phyloP scores from a whole-genome alignment of 2,113 vertebrate genomes.

The Cyprinodon tularosa region DNA sequence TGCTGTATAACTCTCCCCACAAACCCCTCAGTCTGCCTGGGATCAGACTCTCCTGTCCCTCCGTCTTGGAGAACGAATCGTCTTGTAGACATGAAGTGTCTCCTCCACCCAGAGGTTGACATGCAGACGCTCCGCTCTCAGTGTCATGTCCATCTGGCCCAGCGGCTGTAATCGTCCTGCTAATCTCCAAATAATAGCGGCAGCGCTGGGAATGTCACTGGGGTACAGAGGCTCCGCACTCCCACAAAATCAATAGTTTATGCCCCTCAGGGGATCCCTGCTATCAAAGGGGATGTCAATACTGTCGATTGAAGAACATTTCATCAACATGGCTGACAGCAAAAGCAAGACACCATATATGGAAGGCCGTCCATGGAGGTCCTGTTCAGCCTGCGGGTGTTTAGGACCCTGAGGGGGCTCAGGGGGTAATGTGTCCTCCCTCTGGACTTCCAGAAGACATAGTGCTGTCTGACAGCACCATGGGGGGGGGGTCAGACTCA shows the following conservation, averaged over 20 bases:
- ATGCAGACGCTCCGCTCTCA: slow-evolving; percentile 26
- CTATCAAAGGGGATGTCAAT: slow-evolving; percentile 77
- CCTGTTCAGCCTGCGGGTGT: slow-evolving; percentile 65
- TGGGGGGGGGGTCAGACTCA: too few species aligned
- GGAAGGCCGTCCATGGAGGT: slow-evolving; percentile 36
- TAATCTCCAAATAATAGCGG: slow-evolving; percentile 81
- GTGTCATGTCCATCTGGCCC: slow-evolving; percentile 67
- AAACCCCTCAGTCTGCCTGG: background rate
- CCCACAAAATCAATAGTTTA: slow-evolving; percentile 74
- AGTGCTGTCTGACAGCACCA: slow-evolving; percentile 35
- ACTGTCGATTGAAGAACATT: slow-evolving; percentile 83
- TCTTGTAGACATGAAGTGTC: slow-evolving; percentile 16
- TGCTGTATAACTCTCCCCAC: background rate
- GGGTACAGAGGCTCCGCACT: slow-evolving; percentile 62
- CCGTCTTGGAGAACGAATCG: background rate
- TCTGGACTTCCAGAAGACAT: slow-evolving; percentile 68
- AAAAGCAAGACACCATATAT: slow-evolving; percentile 47
- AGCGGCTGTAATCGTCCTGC: slow-evolving; percentile 74
- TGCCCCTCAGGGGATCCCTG: slow-evolving; percentile 51
- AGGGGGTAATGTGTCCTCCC: slow-evolving; percentile 67
- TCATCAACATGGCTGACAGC: slow-evolving; percentile 73
- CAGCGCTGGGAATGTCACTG: slow-evolving; percentile 69
- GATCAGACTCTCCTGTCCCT: background rate
- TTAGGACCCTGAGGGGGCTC: slow-evolving; percentile 64
- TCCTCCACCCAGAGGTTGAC: slow-evolving; percentile 42